A percentile compares a stretch with the other conserved stretches of the same genome.
phyloP scores from a whole-genome alignment of 1,140 invertebrate genomes.

The Colletes latitarsis region DNA sequence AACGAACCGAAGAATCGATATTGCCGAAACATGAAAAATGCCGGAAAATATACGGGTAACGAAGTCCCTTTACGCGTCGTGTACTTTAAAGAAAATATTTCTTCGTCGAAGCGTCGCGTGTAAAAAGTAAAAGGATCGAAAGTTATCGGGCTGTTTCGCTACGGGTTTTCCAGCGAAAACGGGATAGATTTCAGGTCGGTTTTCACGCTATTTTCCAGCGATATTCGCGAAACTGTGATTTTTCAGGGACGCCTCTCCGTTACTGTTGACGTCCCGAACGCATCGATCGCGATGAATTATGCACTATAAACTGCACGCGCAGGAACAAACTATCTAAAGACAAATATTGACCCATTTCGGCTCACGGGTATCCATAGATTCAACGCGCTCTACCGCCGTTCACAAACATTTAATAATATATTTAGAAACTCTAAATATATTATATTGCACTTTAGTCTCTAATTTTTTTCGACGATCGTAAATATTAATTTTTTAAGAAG shows the following conservation, averaged over 20 bases:
- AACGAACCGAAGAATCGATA: too few relatives aligned
- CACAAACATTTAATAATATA: too few relatives aligned
- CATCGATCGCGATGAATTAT: conserved; percentile 36
- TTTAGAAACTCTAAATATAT: too few relatives aligned
- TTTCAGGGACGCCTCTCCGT: conserved; percentile 2
- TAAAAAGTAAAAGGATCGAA: background rate
- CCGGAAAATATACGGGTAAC: too few relatives aligned
- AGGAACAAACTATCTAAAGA: conserved; percentile 38
- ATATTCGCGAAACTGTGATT: background rate
- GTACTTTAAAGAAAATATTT: background rate
- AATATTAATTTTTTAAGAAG: too few relatives aligned
- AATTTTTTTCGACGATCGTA: too few relatives aligned
- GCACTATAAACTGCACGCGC: conserved; percentile 10
- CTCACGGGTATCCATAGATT: background rate
- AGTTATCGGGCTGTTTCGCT: background rate
- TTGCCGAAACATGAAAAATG: too few relatives aligned
- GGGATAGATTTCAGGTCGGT: background rate
- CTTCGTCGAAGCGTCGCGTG: background rate
- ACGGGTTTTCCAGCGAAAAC: background rate
- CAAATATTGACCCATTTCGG: conserved; percentile 42
- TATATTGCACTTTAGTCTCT: too few relatives aligned
- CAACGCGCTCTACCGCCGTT: background rate
- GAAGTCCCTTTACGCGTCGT: too few relatives aligned
- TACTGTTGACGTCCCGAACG: background rate
- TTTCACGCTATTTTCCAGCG: too few relatives aligned